Conservation (phyloP, 30 jellyfish, hydroid and myxozoan genomes). For the Turritopsis rubra region DNA sequence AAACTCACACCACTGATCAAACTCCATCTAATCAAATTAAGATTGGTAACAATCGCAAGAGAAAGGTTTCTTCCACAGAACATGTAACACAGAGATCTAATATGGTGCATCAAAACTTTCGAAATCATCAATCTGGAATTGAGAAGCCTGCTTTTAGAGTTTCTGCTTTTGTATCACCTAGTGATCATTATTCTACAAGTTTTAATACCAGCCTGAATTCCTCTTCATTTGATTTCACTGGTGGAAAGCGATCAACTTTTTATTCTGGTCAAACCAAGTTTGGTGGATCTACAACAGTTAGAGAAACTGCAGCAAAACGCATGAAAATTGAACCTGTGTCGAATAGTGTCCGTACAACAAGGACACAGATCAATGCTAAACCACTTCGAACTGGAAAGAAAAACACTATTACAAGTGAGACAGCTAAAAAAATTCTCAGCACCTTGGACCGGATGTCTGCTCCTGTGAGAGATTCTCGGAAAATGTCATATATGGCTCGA, state of each 20-base stretch:
- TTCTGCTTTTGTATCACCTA: conserved; percentile 85
- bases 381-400: conserved; percentile 36
- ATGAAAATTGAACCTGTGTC: conserved; percentile 85
- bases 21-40: neutral
- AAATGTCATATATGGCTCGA: conserved; percentile 39
- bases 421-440: conserved; percentile 78
- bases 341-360: conserved; percentile 41
- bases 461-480: conserved; percentile 82
- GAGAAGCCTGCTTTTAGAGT: conserved; percentile 85
- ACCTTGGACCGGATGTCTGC: conserved; percentile 84
- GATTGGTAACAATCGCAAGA: neutral
- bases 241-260: conserved; percentile 47
- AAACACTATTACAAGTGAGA: conserved; percentile 84
- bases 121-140: neutral
- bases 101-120: neutral
- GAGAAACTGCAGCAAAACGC: conserved; percentile 52
- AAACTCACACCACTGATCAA: no score
- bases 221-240: conserved; percentile 71
- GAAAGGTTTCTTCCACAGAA: neutral
- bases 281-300: conserved; percentile 90
- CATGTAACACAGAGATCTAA: neutral
- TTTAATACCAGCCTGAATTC: conserved; percentile 63
- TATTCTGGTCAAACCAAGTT: conserved; percentile 80
- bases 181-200: conserved; percentile 32
- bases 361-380: conserved; percentile 64